phyloP scores from a whole-genome alignment of 2,797 vertebrate species.

The Pampus argenteus region DNA sequence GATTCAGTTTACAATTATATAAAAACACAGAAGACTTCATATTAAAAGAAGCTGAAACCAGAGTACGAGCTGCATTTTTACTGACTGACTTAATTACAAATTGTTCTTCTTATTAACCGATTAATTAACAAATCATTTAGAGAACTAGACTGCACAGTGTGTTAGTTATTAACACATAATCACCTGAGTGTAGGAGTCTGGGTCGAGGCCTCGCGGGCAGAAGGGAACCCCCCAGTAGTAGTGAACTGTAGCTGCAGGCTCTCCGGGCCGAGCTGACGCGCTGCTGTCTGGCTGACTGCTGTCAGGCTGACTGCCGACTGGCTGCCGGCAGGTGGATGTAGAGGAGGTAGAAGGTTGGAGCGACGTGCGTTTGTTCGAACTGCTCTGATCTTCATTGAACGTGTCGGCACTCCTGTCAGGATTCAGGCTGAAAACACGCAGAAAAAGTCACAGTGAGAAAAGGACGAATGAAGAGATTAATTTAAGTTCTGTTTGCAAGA shows the following conservation, averaged over 20 bases:
- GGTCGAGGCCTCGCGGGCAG: constrained; percentile 92
- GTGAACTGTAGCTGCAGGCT: constrained; percentile 77
- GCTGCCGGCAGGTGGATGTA: not conserved
- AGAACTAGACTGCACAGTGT: no score
- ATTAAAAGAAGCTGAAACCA: no score
- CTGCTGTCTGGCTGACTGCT: constrained; percentile 12
- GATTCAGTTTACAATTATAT: no score
- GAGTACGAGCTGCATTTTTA: no score
- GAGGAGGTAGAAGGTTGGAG: constrained; percentile 9
- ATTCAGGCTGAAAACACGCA: constrained; percentile 23
- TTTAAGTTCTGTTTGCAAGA: no score
- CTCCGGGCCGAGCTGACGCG: not conserved
- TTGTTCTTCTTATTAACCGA: no score
- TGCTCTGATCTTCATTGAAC: no score
- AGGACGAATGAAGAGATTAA: no score
- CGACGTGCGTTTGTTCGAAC: not conserved
- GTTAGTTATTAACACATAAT: constrained; percentile 17
- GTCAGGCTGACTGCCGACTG: constrained; percentile 15
- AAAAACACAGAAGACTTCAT: no score
- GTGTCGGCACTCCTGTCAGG: not conserved
- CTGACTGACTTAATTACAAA: no score
- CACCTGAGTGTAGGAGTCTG: constrained; percentile 92
- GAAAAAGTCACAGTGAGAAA: not conserved
- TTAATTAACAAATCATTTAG: no score
- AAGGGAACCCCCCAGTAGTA: constrained; percentile 99